A percentile compares a stretch with the other conserved stretches of the same genome.
phyloP scores from a whole-genome alignment of 2,113 vertebrate genomes.

The Pipa parva region DNA sequence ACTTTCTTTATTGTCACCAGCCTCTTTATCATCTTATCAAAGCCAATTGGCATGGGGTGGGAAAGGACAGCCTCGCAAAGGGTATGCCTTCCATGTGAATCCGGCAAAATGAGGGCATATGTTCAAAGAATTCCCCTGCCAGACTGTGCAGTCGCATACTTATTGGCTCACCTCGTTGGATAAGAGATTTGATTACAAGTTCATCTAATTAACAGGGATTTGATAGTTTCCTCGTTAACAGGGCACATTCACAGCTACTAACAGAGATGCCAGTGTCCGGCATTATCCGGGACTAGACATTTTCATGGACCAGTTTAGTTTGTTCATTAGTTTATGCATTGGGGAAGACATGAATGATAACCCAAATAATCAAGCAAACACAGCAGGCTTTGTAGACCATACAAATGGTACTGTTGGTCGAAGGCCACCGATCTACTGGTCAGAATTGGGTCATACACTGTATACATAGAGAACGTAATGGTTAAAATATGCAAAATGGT shows the following conservation, averaged over 20 bases:
- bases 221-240: conserved; percentile 48
- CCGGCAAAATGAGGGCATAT: conserved; percentile 22
- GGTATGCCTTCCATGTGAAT: neutral
- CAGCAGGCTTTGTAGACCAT: too few species aligned
- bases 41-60: conserved; percentile 16
- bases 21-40: too few species aligned
- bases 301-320: neutral
- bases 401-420: too few species aligned
- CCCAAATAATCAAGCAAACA: too few species aligned
- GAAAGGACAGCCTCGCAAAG: neutral
- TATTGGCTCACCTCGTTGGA: conserved; percentile 43
- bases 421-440: too few species aligned
- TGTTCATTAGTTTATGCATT: conserved; percentile 25
- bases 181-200: conserved; percentile 48
- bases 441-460: too few species aligned
- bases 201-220: conserved; percentile 55
- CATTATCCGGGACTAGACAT: too few species aligned
- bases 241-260: neutral
- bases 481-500: too few species aligned
- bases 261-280: too few species aligned
- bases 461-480: too few species aligned
- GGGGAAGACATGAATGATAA: too few species aligned
- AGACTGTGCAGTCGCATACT: conserved; percentile 34
- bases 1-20: too few species aligned
- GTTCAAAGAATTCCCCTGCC: conserved; percentile 3